phyloP scores from a whole-genome alignment of 2,113 vertebrate genomes.

The Malurus elegans region DNA sequence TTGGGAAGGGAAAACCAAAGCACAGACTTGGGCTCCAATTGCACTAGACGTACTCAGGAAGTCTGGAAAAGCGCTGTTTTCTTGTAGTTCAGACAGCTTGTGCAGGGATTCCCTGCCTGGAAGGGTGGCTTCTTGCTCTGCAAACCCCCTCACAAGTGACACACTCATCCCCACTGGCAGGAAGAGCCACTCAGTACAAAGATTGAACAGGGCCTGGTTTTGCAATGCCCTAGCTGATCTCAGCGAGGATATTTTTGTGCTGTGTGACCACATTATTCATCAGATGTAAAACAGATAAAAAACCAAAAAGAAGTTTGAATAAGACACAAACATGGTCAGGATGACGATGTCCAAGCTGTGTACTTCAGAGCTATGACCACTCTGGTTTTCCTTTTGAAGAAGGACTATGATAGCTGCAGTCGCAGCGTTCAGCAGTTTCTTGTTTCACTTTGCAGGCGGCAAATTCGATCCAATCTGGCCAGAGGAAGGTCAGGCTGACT shows the following conservation, averaged over 20 bases:
- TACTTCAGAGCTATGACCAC: background rate
- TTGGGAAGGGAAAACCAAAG: background rate
- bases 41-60: background rate
- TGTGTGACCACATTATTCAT: background rate
- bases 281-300: background rate
- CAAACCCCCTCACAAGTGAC: background rate
- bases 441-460: rapidly evolving
- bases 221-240: background rate
- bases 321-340: background rate
- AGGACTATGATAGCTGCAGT: background rate
- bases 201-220: background rate
- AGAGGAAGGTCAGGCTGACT: background rate
- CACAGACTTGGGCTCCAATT: background rate
- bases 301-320: background rate
- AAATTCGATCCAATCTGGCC: rapidly evolving
- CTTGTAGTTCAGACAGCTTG: background rate
- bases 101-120: background rate
- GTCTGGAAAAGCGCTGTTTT: background rate
- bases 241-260: background rate
- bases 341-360: background rate
- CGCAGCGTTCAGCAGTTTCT: rapidly evolving
- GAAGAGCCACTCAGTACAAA: background rate
- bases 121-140: background rate
- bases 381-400: background rate
- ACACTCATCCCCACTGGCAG: rapidly evolving